Conservation (phyloP, 2,888 invertebrate species). For the Venustoraphidia nigricollis region DNA sequence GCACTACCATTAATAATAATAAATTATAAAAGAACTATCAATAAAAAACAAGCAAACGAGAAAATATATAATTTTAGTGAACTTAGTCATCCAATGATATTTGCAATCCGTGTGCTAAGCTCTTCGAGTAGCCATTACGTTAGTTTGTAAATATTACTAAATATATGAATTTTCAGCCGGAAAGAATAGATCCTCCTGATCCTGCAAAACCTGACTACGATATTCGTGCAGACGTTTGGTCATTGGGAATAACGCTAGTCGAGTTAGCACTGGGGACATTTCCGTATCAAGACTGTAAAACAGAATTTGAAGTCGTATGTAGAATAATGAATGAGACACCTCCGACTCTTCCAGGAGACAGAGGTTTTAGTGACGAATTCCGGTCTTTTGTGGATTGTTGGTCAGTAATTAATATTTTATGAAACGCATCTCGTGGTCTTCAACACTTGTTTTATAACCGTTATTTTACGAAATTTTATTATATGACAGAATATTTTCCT, state of each 20-base stretch:
- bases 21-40: too few relatives aligned
- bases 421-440: not conserved
- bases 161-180: slow-evolving; percentile 50
- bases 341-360: slow-evolving; percentile 63
- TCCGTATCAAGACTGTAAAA: slow-evolving; percentile 87
- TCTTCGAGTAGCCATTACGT: too few relatives aligned
- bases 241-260: slow-evolving; percentile 87
- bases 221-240: slow-evolving; percentile 99
- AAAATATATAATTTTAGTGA: too few relatives aligned
- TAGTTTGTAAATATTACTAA: not conserved
- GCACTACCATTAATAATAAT: too few relatives aligned
- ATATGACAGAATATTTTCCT: slow-evolving; percentile 1
- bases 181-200: slow-evolving; percentile 88
- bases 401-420: slow-evolving; percentile 32
- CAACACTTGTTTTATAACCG: not conserved
- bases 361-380: slow-evolving; percentile 72
- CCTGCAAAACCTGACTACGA: slow-evolving; percentile 92
- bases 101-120: too few relatives aligned
- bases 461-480: not conserved
- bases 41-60: too few relatives aligned
- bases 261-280: slow-evolving; percentile 95
- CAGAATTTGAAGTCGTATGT: slow-evolving; percentile 93
- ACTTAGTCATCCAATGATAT: too few relatives aligned
- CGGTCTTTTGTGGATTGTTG: slow-evolving; percentile 82
- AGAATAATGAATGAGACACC: slow-evolving; percentile 80